These are phyloP conservation scores for Thysanoteuthis rhombus DNA, from an alignment of 2,888 invertebrate species.

Conservation along the genomic window DNA sequence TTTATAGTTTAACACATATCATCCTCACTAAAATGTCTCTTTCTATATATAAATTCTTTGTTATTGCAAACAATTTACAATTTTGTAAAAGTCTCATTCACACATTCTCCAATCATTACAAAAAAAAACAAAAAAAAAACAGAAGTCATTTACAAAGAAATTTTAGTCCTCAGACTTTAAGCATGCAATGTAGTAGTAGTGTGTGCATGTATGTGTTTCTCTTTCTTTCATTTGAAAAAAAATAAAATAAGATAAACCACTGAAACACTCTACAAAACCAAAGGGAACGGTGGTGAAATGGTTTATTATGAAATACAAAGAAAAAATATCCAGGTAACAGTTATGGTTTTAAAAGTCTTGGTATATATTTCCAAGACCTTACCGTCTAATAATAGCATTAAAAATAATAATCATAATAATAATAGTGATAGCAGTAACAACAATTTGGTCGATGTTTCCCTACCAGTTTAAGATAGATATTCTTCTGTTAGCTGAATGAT, in stretches of 20 bases:
- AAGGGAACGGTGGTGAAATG: neutral
- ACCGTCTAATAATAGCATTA: conserved; percentile 23
- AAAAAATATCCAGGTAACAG: conserved; percentile 18
- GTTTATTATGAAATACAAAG: conserved; percentile 14
- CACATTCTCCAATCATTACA: neutral
- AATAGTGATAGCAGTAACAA: conserved; percentile 17
- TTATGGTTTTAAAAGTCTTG: neutral
- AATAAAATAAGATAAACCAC: neutral
- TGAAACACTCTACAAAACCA: conserved; percentile 12
- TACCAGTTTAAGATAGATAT: neutral
- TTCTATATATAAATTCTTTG: neutral
- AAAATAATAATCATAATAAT: conserved; percentile 15
- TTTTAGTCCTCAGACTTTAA: neutral
- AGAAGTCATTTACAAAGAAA: neutral
- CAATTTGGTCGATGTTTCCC: conserved; percentile 1
- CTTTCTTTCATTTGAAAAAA: neutral
- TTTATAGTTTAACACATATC: neutral
- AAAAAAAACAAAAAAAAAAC: neutral
- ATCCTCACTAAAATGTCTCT: neutral
- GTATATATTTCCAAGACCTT: conserved; percentile 24
- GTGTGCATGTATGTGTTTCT: neutral
- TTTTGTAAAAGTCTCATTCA: neutral
- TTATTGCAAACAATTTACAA: neutral
- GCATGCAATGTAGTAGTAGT: neutral
- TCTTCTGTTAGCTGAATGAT: conserved; percentile 12